A percentile compares a stretch with the other conserved stretches of the same genome.
phyloP scores from a whole-genome alignment of 2,888 invertebrate species.

The Yponomeuta evonymella region DNA sequence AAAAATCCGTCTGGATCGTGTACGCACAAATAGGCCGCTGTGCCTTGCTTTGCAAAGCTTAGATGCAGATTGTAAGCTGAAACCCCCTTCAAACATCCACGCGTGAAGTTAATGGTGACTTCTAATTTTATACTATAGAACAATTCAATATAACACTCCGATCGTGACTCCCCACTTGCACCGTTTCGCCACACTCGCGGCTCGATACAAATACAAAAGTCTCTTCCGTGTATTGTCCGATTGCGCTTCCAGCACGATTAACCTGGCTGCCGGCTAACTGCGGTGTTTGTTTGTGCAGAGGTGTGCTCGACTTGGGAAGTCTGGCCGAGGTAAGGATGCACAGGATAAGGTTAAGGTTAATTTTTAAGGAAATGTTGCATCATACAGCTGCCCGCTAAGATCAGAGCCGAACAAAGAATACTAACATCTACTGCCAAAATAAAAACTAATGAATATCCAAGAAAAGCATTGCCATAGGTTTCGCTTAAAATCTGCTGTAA shows the following conservation, averaged over 20 bases:
- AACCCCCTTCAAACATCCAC: too few relatives aligned
- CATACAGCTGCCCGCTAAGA: too few relatives aligned
- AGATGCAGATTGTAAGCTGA: too few relatives aligned
- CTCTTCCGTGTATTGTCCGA: constrained; percentile 63
- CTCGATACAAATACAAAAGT: constrained; percentile 16
- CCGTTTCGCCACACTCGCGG: constrained; percentile 4
- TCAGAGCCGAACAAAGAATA: too few relatives aligned
- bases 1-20: too few relatives aligned
- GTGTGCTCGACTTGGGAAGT: constrained; percentile 50
- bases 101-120: too few relatives aligned
- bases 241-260: constrained; percentile 53
- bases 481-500: too few relatives aligned
- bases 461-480: too few relatives aligned
- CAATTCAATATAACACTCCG: not conserved
- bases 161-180: not conserved
- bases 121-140: not conserved
- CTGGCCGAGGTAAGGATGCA: constrained; percentile 22
- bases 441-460: too few relatives aligned
- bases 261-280: constrained; percentile 20
- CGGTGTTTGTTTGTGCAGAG: constrained; percentile 37
- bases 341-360: constrained; percentile 2
- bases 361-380: not conserved
- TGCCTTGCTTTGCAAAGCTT: too few relatives aligned
- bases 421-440: too few relatives aligned
- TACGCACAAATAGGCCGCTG: too few relatives aligned